Evolutionary conservation across 2,113 vertebrate genomes (phyloP).

Genomic region (Glaucidium brasilianum): DNA sequence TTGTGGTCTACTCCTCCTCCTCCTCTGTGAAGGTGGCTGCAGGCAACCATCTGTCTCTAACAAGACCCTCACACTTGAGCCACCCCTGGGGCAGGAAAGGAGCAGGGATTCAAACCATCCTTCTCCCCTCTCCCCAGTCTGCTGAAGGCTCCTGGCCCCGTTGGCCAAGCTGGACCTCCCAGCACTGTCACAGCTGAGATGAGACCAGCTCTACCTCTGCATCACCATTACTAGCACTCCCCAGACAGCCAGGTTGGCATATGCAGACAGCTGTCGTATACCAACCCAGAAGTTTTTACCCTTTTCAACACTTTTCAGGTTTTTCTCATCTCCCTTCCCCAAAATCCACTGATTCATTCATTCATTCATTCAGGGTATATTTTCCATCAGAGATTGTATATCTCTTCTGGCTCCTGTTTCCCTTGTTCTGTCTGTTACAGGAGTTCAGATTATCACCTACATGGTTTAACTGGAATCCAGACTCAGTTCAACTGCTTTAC

Average conservation of each 20-base stretch:
- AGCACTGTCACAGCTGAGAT: background rate
- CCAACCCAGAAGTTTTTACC: background rate
- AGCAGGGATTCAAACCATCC: fast-evolving
- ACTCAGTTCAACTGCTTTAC: background rate
- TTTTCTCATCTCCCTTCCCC: background rate
- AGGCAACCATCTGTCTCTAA: background rate
- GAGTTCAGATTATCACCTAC: background rate
- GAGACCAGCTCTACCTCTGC: background rate
- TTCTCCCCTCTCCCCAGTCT: background rate
- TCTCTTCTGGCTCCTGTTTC: background rate
- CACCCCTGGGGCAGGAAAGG: background rate
- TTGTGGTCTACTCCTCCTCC: background rate
- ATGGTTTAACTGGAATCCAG: background rate
- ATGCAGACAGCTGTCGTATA: background rate
- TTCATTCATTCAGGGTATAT: background rate
- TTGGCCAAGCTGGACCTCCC: background rate
- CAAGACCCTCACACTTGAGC: background rate
- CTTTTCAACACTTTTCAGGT: background rate
- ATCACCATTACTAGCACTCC: background rate
- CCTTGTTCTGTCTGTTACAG: background rate
- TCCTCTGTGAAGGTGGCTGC: background rate
- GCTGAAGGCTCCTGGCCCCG: background rate
- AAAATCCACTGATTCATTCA: background rate
- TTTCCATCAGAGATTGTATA: background rate
- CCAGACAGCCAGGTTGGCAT: too few species aligned